These are phyloP conservation scores for Leptopterna dolabrata DNA, from an alignment of 2,888 invertebrate genomes.

Conservation along the genomic window DNA sequence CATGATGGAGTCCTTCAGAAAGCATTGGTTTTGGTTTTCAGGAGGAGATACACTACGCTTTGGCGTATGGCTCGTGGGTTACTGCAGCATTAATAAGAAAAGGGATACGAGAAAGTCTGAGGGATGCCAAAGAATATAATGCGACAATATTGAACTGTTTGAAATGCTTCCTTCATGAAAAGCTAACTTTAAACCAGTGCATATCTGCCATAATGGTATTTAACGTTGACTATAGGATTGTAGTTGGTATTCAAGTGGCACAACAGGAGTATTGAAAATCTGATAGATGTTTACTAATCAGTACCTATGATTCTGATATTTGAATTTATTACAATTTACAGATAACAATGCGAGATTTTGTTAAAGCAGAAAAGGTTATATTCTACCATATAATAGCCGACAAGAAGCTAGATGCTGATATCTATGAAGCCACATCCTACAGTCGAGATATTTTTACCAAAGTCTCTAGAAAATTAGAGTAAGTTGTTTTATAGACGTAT, in stretches of 20 bases:
- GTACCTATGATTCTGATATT: too few relatives aligned
- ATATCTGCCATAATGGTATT: slow-evolving; percentile 47
- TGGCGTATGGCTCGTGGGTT: slow-evolving; percentile 41
- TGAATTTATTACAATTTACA: background rate
- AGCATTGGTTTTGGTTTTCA: background rate
- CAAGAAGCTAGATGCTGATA: slow-evolving; percentile 44
- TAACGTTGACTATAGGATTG: background rate
- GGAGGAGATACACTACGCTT: slow-evolving; percentile 45
- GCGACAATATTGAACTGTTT: slow-evolving; percentile 42
- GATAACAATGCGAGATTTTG: slow-evolving; percentile 42
- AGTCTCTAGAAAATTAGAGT: slow-evolving; percentile 31
- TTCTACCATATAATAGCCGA: slow-evolving; percentile 40
- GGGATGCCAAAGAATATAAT: slow-evolving; percentile 44
- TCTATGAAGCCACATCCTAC: slow-evolving; percentile 17
- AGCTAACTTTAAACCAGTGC: slow-evolving; percentile 36
- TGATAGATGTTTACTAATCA: too few relatives aligned
- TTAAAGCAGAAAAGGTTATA: slow-evolving; percentile 35
- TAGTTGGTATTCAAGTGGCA: background rate
- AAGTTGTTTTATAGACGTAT: background rate
- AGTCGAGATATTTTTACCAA: slow-evolving; percentile 17
- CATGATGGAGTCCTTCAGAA: too few relatives aligned
- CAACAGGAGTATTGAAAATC: background rate
- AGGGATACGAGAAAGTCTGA: slow-evolving; percentile 28
- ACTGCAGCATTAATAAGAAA: slow-evolving; percentile 45
- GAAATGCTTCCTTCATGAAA: slow-evolving; percentile 47